Base-by-base conservation (phyloP, 2,888 invertebrate genomes). In the Drosophila neotestacea region DNA sequence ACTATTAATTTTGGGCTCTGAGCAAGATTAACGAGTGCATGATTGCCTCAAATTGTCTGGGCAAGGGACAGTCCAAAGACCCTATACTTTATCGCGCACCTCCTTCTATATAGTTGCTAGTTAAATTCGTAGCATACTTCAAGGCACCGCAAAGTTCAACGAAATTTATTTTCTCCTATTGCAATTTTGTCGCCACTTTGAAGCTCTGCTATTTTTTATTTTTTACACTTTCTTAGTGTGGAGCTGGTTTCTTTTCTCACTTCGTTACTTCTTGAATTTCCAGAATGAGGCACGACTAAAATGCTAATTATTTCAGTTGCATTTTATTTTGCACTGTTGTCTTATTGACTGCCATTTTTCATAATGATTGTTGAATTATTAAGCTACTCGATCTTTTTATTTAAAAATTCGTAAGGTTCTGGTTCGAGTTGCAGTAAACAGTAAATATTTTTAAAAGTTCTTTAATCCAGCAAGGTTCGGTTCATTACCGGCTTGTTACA, bases 11-110 rank as follows among this genome's bases (percentile, higher is more conserved):
- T 90, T 83, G 81, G 81, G 77, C 85, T 80, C 84, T 84, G 86
- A 90, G 88, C 83, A 84, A 90, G 86, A 88, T 91, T 91, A 91
- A 90, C 90, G 90, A 90, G 86, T 90, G 80, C 90, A 88, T 88
- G 90, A 90, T 88, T 90, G 90, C 90, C 84, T 87, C 85, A 89
- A 90, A 90, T 90, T 87, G 82, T 83, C 78, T 73, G 67, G 52
- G 46, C 59, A 60, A 27, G 27, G 28, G 47, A 39, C 48, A 34
- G 30, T 6, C 47, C 52, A 38, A 22, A 28, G 27, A n/a, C 16
- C 9, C 10, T 2, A 4, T 32, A 7, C 30, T 3, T 36, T 4
- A 11, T 32, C 2, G n/a, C 6, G 2, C 6, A 32, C 34, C 32
- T 32, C 32, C 30, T 6, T 6, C 13, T 22, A n/a, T n/a, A 42